Evolutionary conservation across 2,113 vertebrate genomes (phyloP), one percentile per base, ranked within the genome.

Genomic region (Sturnus vulgaris): DNA sequence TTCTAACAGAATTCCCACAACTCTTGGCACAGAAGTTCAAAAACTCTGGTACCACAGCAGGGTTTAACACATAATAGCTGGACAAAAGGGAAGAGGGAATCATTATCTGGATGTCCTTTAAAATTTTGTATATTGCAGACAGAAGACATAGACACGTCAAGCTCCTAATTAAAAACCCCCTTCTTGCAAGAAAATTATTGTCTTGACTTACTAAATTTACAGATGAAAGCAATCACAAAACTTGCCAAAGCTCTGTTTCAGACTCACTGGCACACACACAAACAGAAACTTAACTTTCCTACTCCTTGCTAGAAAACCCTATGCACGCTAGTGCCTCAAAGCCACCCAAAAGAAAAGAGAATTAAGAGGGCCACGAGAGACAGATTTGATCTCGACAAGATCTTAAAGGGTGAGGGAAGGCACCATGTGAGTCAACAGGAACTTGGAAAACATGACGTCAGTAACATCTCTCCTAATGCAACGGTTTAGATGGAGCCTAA

Each of bases 361-460:
- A 75, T 19, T 40, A 50, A 63, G 33, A 86, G 49, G 66, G 57
- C 52, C 73, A 71, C 1, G 12, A 69, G 56, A 71, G 52, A 64
- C 37, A 64, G 37, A 17, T 84, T 84, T 89, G 49, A 66, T 56
- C 77, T 59, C 57, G 57, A 53, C 49, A 55, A 49, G 77, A 77
- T 76, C 56, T 82, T 69, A 64, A 46, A n/a, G 79, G 88, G 55
- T 40, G 78, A 89, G 72, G 63, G 64, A 92, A 75, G 60, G 79
- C 31, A 88, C 70, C 69, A 44, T 2, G 2, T 49, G 76, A 76
- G 79, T 66, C 47, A 93, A 75, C 44, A 40, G 60, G 82, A 81
- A 71, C 90, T 42, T 68, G 82, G 88, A 71, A 92, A 90, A 61
- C 69, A n/a, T 93, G 93, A 95, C 28, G 12, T 93, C 95, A 91